Evolutionary conservation across 1,140 invertebrate species (phyloP).

Genomic region (Lordiphosa clarofinis): DNA sequence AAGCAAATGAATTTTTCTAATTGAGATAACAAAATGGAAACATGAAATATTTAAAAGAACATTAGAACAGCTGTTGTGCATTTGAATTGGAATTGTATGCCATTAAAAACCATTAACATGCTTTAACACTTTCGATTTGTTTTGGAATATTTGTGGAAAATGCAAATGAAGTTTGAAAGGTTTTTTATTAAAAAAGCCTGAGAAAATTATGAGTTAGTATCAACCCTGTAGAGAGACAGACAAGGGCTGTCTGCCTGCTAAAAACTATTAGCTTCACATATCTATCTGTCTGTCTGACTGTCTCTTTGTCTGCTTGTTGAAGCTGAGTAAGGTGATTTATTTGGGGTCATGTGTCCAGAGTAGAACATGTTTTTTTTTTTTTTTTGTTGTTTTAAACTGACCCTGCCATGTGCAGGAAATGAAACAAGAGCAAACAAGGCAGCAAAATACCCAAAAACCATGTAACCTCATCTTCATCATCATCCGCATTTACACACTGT

Average conservation of each 20-base stretch:
- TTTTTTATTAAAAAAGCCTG: constrained; percentile 20
- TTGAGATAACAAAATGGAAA: constrained; percentile 17
- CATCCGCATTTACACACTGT: constrained; percentile 7
- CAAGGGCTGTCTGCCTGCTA: constrained; percentile 9
- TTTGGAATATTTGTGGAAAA: not conserved
- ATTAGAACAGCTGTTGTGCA: constrained; percentile 1
- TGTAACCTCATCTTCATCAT: constrained; percentile 1
- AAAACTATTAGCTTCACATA: constrained; percentile 50
- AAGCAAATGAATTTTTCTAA: constrained; percentile 9
- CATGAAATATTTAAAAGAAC: constrained; percentile 14
- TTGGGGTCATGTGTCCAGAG: constrained; percentile 14
- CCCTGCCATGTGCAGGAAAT: constrained; percentile 19
- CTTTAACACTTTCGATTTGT: constrained; percentile 32
- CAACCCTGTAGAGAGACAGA: too few species aligned
- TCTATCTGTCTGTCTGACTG: constrained; percentile 6
- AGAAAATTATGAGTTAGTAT: constrained; percentile 12
- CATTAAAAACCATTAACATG: constrained; percentile 37
- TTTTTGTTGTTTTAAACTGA: constrained; percentile 21
- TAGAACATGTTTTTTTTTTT: constrained; percentile 41
- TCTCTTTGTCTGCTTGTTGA: too few species aligned
- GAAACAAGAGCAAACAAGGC: constrained; percentile 20
- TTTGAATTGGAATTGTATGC: constrained; percentile 16
- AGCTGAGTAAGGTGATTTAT: constrained; percentile 6
- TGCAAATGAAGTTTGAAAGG: too few species aligned
- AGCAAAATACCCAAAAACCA: constrained; percentile 9